These are phyloP conservation scores for Atherix ibis DNA, from an alignment of 2,888 invertebrate genomes.

Conservation along the genomic window DNA sequence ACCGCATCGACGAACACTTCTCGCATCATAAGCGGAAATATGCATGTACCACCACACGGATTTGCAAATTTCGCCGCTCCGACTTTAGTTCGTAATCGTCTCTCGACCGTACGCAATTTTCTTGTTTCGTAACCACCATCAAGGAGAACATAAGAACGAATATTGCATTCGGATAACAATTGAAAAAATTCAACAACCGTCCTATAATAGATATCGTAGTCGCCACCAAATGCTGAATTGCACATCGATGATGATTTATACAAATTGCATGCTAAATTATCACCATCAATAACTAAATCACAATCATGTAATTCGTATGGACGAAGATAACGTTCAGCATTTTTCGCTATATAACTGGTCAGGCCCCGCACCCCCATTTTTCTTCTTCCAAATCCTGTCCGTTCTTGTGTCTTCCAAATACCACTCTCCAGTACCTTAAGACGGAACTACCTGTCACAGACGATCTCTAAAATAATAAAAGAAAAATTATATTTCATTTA, in stretches of 20 bases:
- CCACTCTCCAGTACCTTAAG: too few species aligned
- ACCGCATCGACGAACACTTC: slow-evolving; percentile 61
- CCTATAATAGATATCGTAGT: slow-evolving; percentile 62
- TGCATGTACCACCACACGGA: slow-evolving; percentile 38
- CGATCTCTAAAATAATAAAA: too few species aligned
- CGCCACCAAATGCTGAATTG: slow-evolving; percentile 67
- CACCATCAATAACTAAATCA: slow-evolving; percentile 64
- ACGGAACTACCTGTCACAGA: too few species aligned
- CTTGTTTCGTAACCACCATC: slow-evolving; percentile 63
- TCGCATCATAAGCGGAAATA: slow-evolving; percentile 61
- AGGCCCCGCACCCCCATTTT: slow-evolving; percentile 74
- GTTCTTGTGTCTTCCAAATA: too few species aligned
- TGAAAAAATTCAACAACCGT: slow-evolving; percentile 51
- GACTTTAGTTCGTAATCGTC: slow-evolving; percentile 43
- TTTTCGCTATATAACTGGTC: slow-evolving; percentile 58
- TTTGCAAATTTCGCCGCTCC: slow-evolving; percentile 39
- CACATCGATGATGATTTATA: slow-evolving; percentile 45
- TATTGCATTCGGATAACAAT: slow-evolving; percentile 48
- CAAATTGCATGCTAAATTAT: slow-evolving; percentile 54
- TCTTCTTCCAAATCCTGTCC: too few species aligned
- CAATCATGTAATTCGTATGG: slow-evolving; percentile 47
- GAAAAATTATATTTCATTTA: too few species aligned
- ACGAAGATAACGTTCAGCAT: slow-evolving; percentile 47
- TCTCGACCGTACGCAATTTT: slow-evolving; percentile 50
- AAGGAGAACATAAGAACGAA: slow-evolving; percentile 57